Base-by-base conservation (phyloP, 2,888 invertebrate genomes). In the Plutella xylostella region DNA sequence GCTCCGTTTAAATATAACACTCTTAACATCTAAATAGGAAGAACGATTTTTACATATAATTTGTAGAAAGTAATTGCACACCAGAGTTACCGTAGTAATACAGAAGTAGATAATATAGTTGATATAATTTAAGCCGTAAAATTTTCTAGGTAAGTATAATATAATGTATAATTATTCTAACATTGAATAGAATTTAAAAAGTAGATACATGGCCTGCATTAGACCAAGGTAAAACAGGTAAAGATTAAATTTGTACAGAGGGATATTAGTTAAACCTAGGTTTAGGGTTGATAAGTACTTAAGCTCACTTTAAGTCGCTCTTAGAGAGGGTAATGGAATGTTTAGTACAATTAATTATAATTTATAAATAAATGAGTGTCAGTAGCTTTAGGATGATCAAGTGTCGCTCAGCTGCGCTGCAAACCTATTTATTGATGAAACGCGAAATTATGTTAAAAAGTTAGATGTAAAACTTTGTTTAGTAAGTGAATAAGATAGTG, bases 271-370 rank as follows among this genome's bases (percentile, higher is more conserved):
- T 47, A 18, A 48, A 47, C 48, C 48, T 50, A 51, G 28, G 35
- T 48, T 54, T 53, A 54, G 22, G 50, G 55, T 50, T 62, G 62
- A 67, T 80, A 83, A 83, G 82, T 83, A 83, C 82, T 68, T 62
- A 70, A 73, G 77, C 76, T 74, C 75, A 76, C 74, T 77, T 80
- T 83, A 83, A 83, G 82, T 83, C 78, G 78, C 78, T 72, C 73
- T 63, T 64, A 61, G 45, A 63, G 48, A 60, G 61, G 54, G 61
- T 55, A 60, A 65, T 80, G 82, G 82, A 82, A 80, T 82, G 82
- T 78, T 71, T 65, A 70, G 65, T 70, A 59, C 56, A 50, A 57
- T 55, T 53, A 60, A 57, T n/a, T n/a, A n/a, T n/a, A n/a, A n/a
- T n/a, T n/a, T n/a, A n/a, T n/a, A n/a, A n/a, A n/a, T n/a, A n/a